These are phyloP conservation scores for Uloborus diversus DNA, from an alignment of 1,140 invertebrate genomes.

Conservation along the genomic window DNA sequence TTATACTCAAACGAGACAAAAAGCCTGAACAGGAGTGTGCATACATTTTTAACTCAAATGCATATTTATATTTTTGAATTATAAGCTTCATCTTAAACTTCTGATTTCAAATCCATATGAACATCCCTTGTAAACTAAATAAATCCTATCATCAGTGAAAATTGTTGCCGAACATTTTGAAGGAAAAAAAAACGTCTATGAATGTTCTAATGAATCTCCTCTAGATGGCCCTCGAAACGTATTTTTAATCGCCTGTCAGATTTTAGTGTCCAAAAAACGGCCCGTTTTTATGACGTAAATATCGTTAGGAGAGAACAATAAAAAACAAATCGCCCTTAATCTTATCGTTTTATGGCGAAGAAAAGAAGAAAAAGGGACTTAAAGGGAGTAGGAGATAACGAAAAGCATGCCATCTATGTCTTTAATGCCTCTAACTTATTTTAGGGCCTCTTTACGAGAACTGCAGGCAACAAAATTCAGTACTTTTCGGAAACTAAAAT, in stretches of 20 bases:
- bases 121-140: too few species aligned
- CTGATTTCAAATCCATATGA: too few species aligned
- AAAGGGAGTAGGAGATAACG: too few species aligned
- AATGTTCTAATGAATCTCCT: slow-evolving; percentile 17
- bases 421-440: not conserved
- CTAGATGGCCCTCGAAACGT: not conserved
- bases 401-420: not conserved
- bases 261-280: not conserved
- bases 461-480: not conserved
- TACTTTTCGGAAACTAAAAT: too few species aligned
- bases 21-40: too few species aligned
- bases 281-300: slow-evolving; percentile 5
- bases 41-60: too few species aligned
- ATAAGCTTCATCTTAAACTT: too few species aligned
- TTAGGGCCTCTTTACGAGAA: not conserved
- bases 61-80: too few species aligned
- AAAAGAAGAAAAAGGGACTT: not conserved
- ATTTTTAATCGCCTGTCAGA: not conserved
- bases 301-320: slow-evolving; percentile 16
- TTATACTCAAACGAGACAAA: too few species aligned
- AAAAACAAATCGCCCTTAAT: slow-evolving; percentile 16
- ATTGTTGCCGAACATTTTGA: too few species aligned
- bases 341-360: slow-evolving; percentile 2
- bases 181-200: too few species aligned
- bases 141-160: too few species aligned